Evolutionary conservation across 2,888 invertebrate genomes (phyloP), one percentile per base, ranked within the genome.

Genomic region (Eristalis tenax): DNA sequence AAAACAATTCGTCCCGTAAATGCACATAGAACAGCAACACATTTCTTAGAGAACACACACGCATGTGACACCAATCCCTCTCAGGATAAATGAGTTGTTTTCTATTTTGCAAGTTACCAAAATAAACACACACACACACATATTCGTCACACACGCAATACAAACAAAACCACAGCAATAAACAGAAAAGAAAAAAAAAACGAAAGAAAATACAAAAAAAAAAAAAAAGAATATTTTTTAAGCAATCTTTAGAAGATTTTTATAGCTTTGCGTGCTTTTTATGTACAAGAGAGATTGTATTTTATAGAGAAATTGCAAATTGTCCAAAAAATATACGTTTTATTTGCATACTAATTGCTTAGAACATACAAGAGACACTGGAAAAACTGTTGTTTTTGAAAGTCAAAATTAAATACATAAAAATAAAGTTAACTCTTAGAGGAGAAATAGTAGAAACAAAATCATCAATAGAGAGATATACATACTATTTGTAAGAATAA

Each of bases 201-300:
- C 61, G 57, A 18, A 57, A 61, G 59, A 3, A 28, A 73, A 68
- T 1, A 40, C 63, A 18, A 57, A 65, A 38, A 57, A 35, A 43
- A 74, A 65, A 69, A 18, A 65, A 35, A 66, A 6, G 43, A 79
- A 83, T 80, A 83, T 83, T 87, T 87, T 87, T 76, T 83, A 86
- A 35, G 56, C n/a, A 83, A 83, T 83, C 87, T 83, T 87, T 87
- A 87, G 87, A 87, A 83, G 87, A 83, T 87, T 83, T 86, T 87
- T 85, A 83, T 80, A 87, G 87, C 83, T 87, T 87, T 80, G 80
- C 83, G 83, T 87, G 87, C 87, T 87, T 87, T 87, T 83, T 87
- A 80, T 86, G 78, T 83, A 83, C 83, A 80, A 63, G 79, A 87
- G 65, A 79, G 68, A 87, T 87, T 87, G 83, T 87, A 87, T 83